Evolutionary conservation across 2,888 invertebrate species (phyloP), one percentile per base, ranked within the genome.

Genomic region (Noctua fimbriata): DNA sequence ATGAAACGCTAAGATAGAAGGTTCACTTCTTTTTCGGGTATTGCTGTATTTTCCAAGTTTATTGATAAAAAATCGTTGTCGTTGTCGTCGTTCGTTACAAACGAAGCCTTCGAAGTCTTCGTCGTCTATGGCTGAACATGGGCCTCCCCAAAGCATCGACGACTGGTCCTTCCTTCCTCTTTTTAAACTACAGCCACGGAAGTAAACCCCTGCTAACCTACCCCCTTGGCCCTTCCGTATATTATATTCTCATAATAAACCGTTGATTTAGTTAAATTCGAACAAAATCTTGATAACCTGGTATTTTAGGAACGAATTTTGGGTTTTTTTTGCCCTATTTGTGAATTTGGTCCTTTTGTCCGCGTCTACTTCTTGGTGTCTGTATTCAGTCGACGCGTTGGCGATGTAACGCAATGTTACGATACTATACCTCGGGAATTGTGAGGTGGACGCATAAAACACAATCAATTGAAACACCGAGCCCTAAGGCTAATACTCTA

Each of bases 381-480:
- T 58, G 66, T 41, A 71, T 72, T 78, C 60, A 47, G 36, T 76
- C 66, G 66, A 81, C 14, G 82, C 89, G 88, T 89, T 89, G 89
- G 88, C 88, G 89, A 86, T 79, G 69, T 73, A 76, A 72, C 32
- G 79, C 73, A 80, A 76, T 85, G 75, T 75, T 71, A 76, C 44
- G 69, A 87, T 73, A 81, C 58, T 83, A 49, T 60, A 86, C 66
- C 77, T 76, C 47, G 16, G 67, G 7, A 49, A 75, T 75, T 69
- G 63, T 41, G 63, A 83, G 32, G 65, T 73, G 73, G 76, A 76
- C 66, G 78, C 82, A 86, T 83, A 83, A 82, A 86, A 75, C 58
- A 82, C 74, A 78, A 83, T 83, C 76, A 79, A 79, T 87, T 69
- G 66, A 76, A 73, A 74, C 79, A 60, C 60, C 24, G 16, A 55